Percentiles rank a stretch among this genome's conserved stretches.
Evolutionary conservation across 92 coral and sea anemone genomes (phyloP).

Genomic region (Zoanthus sociatus): DNA sequence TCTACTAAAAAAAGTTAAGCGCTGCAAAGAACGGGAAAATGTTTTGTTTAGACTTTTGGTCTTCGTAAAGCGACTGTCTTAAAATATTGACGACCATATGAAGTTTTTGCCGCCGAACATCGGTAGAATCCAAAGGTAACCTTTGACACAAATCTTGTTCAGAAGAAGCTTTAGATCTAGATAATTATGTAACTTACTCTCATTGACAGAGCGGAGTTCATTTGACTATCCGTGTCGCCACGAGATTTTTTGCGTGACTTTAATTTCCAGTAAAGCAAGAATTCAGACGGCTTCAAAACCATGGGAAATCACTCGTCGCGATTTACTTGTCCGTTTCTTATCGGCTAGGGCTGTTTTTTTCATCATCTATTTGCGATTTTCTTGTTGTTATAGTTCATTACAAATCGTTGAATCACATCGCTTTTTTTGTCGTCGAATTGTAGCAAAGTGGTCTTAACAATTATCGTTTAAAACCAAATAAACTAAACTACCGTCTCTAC

Average conservation of each 20-base stretch:
- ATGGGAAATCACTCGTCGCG: neutral
- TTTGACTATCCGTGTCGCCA: neutral
- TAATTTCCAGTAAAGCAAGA: neutral
- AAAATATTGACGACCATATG: neutral
- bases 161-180: neutral
- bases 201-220: neutral
- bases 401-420: neutral
- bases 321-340: neutral
- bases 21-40: neutral
- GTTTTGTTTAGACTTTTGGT: neutral
- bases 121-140: conserved; percentile 22
- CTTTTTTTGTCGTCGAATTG: neutral
- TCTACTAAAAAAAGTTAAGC: neutral
- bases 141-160: conserved; percentile 1
- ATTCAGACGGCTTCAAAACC: neutral
- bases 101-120: conserved; percentile 8
- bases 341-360: neutral
- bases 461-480: neutral
- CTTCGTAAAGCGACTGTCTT: neutral
- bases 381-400: neutral
- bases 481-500: neutral
- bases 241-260: conserved; percentile 26
- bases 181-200: conserved; percentile 21
- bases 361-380: neutral
- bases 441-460: neutral